Evolutionary conservation across 2,113 vertebrate genomes (phyloP).

Genomic region (Oriolus oriolus): DNA sequence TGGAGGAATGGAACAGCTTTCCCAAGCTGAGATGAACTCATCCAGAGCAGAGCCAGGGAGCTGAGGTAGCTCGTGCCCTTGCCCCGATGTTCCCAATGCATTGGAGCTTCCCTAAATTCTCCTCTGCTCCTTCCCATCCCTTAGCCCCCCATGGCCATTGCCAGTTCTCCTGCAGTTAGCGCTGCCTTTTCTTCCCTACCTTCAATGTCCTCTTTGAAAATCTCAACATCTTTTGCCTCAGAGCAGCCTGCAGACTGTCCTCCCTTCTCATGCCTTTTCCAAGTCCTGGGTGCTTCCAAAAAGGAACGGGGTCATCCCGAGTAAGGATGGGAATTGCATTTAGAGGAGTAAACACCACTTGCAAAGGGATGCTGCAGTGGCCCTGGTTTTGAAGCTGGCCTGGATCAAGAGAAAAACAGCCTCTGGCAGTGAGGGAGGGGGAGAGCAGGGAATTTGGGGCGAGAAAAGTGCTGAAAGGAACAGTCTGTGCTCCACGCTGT

Average conservation of each 20-base stretch:
- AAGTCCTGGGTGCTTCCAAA: neutral
- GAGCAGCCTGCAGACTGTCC: neutral
- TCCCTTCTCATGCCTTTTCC: neutral
- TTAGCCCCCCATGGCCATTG: neutral
- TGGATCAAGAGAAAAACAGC: conserved; percentile 20
- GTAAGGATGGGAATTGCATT: neutral
- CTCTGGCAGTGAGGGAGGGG: neutral
- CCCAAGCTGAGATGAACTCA: neutral
- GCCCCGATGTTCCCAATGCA: neutral
- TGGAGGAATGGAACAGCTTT: neutral
- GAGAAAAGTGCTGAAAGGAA: conserved; percentile 2
- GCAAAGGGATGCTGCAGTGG: neutral
- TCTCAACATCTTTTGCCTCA: neutral
- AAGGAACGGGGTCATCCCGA: neutral
- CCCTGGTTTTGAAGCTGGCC: neutral
- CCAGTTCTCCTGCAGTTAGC: neutral
- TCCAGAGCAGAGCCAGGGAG: neutral
- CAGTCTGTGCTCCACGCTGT: neutral
- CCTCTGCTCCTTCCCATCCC: neutral
- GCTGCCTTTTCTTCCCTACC: neutral
- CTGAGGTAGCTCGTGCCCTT: neutral
- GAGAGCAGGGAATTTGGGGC: neutral
- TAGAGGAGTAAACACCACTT: neutral
- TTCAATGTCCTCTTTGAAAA: neutral
- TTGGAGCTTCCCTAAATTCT: neutral